Percentiles rank a stretch among this genome's conserved stretches.
Conservation (phyloP, 1,140 invertebrate genomes). For the Pectinophora gossypiella region DNA sequence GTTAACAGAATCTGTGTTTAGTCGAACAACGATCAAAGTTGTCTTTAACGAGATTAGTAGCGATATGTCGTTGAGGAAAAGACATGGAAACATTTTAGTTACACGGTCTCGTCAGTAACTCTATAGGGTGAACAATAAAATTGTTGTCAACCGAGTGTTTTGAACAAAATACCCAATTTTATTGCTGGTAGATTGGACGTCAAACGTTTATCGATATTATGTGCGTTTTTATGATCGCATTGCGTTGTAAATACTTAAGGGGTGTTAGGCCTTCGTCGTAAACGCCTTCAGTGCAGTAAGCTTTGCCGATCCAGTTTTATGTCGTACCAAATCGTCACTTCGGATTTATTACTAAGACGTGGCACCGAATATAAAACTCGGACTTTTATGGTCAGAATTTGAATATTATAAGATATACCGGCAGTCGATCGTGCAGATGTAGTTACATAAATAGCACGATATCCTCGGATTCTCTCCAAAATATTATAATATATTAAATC, state of each 20-base stretch:
- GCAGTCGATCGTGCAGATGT: no score
- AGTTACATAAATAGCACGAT: no score
- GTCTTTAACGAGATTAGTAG: no score
- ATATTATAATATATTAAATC: no score
- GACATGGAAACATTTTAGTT: no score
- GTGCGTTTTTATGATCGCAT: slow-evolving; percentile 47
- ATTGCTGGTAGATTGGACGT: slow-evolving; percentile 26
- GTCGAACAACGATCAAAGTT: no score
- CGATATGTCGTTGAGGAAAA: no score
- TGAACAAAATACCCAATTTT: slow-evolving; percentile 13
- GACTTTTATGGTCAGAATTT: neutral
- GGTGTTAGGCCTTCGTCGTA: slow-evolving; percentile 49
- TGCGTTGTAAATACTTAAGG: slow-evolving; percentile 46
- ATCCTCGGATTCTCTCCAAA: no score
- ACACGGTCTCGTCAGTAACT: no score
- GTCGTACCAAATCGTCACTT: slow-evolving; percentile 41
- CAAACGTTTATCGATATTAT: slow-evolving; percentile 58
- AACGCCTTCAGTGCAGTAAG: slow-evolving; percentile 29
- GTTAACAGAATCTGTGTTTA: neutral
- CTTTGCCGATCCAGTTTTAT: slow-evolving; percentile 49
- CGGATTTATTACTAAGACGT: slow-evolving; percentile 38
- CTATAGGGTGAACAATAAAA: neutral
- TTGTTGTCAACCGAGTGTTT: neutral
- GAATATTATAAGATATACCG: neutral
- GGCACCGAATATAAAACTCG: slow-evolving; percentile 26